A percentile compares a stretch with the other conserved stretches of the same genome.
phyloP scores from a whole-genome alignment of 2,113 vertebrate species.

The Perca fluviatilis region DNA sequence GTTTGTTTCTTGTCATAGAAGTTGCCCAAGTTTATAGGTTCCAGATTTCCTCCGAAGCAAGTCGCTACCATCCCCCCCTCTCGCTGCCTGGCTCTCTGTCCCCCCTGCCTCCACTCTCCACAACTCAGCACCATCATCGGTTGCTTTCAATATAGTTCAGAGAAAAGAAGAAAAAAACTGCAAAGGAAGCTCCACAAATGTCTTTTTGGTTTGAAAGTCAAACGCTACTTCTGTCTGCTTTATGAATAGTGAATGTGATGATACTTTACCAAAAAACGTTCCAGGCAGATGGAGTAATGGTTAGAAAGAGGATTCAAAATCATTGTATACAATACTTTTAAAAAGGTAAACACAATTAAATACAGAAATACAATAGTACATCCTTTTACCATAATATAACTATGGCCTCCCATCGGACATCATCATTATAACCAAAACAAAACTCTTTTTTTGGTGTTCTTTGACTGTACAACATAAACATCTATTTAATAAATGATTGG shows the following conservation, averaged over 20 bases:
- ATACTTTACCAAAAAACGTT: conserved; percentile 28
- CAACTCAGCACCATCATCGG: conserved; percentile 52
- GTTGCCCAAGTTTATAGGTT: conserved; percentile 90
- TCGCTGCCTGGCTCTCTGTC: conserved; percentile 34
- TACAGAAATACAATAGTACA: not conserved
- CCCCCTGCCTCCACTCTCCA: conserved; percentile 12
- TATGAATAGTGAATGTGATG: not conserved
- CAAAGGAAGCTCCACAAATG: conserved; percentile 27
- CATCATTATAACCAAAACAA: not conserved
- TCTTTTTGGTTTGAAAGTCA: conserved; percentile 30
- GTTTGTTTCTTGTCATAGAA: conserved; percentile 81
- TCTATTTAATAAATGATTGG: not conserved
- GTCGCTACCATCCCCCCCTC: conserved; percentile 62
- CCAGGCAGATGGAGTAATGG: conserved; percentile 31
- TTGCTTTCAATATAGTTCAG: conserved; percentile 40
- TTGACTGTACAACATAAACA: not conserved
- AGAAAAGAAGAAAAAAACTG: not conserved
- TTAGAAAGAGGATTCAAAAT: not conserved
- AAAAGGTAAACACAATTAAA: not conserved
- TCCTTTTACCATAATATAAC: not conserved
- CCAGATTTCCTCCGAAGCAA: conserved; percentile 88
- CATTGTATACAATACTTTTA: not conserved
- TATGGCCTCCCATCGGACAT: not conserved
- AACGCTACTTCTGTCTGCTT: conserved; percentile 2
- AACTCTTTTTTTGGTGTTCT: not conserved